phyloP scores from a whole-genome alignment of 2,888 invertebrate species.

The Diadegma fenestrale region DNA sequence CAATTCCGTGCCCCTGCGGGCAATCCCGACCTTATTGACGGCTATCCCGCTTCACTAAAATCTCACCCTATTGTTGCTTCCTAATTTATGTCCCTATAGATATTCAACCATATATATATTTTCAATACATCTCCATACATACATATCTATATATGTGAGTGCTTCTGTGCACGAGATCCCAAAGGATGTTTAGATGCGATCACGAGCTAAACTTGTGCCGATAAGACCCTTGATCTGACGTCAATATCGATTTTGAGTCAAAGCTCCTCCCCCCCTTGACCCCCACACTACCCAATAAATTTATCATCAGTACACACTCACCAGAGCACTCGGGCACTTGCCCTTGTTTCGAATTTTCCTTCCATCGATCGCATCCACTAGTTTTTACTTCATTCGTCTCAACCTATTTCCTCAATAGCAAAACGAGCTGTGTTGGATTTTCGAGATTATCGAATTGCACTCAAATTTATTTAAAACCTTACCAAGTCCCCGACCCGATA shows the following conservation, averaged over 20 bases:
- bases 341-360: neutral
- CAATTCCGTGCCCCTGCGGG: slow-evolving; percentile 52
- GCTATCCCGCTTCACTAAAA: slow-evolving; percentile 29
- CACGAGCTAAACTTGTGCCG: slow-evolving; percentile 31
- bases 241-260: slow-evolving; percentile 53
- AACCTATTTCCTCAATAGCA: neutral
- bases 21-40: slow-evolving; percentile 58
- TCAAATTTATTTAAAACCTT: slow-evolving; percentile 37
- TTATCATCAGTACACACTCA: slow-evolving; percentile 11
- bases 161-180: slow-evolving; percentile 40
- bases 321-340: neutral
- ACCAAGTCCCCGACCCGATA: neutral
- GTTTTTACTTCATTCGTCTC: neutral
- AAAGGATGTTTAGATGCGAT: slow-evolving; percentile 36
- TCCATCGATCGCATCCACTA: neutral
- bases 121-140: neutral
- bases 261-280: neutral
- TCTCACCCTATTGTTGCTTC: slow-evolving; percentile 31
- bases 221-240: slow-evolving; percentile 41
- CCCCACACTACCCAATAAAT: neutral
- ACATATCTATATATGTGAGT: slow-evolving; percentile 1
- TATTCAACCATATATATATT: neutral
- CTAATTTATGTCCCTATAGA: neutral
- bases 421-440: neutral
- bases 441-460: slow-evolving; percentile 18